Evolutionary conservation across 2,888 invertebrate species (phyloP).

Genomic region (Dryococelus australis): DNA sequence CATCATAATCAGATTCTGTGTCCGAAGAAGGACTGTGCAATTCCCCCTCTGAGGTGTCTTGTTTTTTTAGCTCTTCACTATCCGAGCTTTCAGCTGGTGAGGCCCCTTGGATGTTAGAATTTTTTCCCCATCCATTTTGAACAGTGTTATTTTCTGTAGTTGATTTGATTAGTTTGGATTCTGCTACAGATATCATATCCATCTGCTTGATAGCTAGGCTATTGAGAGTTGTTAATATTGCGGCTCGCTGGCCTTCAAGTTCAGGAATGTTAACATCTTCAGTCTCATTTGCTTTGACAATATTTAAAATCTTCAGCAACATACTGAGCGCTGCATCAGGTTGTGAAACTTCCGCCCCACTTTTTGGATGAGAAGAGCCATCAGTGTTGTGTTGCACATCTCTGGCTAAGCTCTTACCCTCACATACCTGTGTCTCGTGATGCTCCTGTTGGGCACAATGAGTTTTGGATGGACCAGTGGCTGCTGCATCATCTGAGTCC

Average conservation of each 20-base stretch:
- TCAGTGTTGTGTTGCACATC: not conserved
- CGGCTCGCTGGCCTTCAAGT: not conserved
- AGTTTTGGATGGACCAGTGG: not conserved
- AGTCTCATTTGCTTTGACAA: not conserved
- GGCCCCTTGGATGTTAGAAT: not conserved
- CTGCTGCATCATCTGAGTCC: not conserved
- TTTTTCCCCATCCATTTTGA: not conserved
- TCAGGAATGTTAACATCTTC: not conserved
- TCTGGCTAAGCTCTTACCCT: not conserved
- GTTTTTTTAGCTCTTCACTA: not conserved
- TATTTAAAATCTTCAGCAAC: not conserved
- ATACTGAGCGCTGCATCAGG: not conserved
- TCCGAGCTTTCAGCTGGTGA: not conserved
- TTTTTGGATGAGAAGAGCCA: not conserved
- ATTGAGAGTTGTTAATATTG: slow-evolving; percentile 3
- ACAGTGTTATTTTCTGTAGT: not conserved
- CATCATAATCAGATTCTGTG: slow-evolving; percentile 31
- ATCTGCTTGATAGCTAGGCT: not conserved
- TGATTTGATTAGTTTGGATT: not conserved
- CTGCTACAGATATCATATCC: not conserved
- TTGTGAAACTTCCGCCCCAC: not conserved
- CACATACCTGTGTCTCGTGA: slow-evolving; percentile 21
- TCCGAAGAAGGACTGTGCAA: slow-evolving; percentile 22
- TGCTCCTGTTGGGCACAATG: slow-evolving; percentile 19
- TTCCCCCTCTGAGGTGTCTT: slow-evolving; percentile 30